Conservation (phyloP, 2,888 invertebrate genomes). For the Ophion slaviceki region DNA sequence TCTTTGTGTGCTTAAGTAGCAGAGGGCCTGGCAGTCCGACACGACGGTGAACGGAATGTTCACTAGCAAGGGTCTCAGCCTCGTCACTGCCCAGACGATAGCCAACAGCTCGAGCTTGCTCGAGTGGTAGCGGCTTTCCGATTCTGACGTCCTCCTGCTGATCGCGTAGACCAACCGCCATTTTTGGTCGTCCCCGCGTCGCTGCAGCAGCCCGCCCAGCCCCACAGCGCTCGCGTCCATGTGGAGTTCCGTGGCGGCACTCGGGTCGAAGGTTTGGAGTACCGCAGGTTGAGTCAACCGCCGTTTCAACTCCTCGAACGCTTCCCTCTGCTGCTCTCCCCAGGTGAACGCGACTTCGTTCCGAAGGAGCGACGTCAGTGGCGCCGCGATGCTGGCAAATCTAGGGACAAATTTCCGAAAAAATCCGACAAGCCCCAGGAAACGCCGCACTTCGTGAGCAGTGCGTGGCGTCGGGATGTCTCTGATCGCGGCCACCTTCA, state of each 20-base stretch:
- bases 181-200: too few species aligned
- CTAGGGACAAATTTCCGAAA: conserved; percentile 48
- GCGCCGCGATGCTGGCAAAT: conserved; percentile 18
- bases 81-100: too few species aligned
- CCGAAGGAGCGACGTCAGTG: conserved; percentile 3
- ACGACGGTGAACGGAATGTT: too few species aligned
- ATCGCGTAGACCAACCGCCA: too few species aligned
- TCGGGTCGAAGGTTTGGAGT: conserved; percentile 25
- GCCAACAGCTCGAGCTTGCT: too few species aligned
- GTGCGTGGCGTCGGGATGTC: conserved; percentile 34
- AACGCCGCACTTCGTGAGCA: conserved; percentile 46
- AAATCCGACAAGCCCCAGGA: conserved; percentile 21
- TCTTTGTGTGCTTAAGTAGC: too few species aligned
- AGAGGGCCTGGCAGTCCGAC: too few species aligned
- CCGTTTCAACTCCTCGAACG: not conserved
- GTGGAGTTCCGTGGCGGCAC: conserved; percentile 38
- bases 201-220: too few species aligned
- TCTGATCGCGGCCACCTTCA: conserved; percentile 67
- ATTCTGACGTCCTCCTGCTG: too few species aligned
- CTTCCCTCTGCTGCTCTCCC: not conserved
- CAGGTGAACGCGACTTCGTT: conserved; percentile 2
- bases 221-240: conserved; percentile 61
- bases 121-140: too few species aligned
- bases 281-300: not conserved
- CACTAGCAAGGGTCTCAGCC: too few species aligned